Evolutionary conservation across 64 coral and sea anemone species (phyloP), one percentile per base, ranked within the genome.

Genomic region (Pocillopora verrucosa): DNA sequence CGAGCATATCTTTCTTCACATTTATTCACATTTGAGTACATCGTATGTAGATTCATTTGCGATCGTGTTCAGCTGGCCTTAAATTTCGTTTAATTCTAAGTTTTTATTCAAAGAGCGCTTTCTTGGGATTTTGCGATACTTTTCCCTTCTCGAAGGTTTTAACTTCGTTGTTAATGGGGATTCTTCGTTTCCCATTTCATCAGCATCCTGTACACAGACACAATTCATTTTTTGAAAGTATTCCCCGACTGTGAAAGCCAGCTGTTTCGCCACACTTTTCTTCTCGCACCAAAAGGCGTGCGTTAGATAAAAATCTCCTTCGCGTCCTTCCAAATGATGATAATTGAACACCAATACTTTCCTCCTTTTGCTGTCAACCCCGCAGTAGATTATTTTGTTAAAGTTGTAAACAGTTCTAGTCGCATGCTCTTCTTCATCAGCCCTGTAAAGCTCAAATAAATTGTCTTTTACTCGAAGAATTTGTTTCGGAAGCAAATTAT

Each of bases 311-410:
- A 93, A 14, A 59, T 83, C 34, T 25, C 92, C 56, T 16, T 80
- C 92, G 26, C 78, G 76, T 11, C 78, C 87, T 57, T 80, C 57
- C 0, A 68, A 38, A 17, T 89, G 78, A 65, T 93, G 92, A 58
- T 89, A 93, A 68, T 89, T 93, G 76, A 93, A 89, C 15, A 82
- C 79, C 61, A 93, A 76, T 61, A 93, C 76, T 38, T 93, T 89
- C 16, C 70, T 88, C 72, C 80, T 84, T 57, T 65, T 93, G 58
- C 80, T 65, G 20, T 93, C 92, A 57, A 93, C 92, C 24, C 92
- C 92, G 57, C 92, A 93, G 61, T 89, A 89, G 59, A 93, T 73
- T 60, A 93, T 93, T 58, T 80, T 62, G n/a, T 76, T 89, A 70
- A 86, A 93, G 15, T 78, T 82, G 57, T 84, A 93, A 72, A 38